Base-by-base conservation (phyloP, 2,797 vertebrate species). In the Syndactyla subalaris region DNA sequence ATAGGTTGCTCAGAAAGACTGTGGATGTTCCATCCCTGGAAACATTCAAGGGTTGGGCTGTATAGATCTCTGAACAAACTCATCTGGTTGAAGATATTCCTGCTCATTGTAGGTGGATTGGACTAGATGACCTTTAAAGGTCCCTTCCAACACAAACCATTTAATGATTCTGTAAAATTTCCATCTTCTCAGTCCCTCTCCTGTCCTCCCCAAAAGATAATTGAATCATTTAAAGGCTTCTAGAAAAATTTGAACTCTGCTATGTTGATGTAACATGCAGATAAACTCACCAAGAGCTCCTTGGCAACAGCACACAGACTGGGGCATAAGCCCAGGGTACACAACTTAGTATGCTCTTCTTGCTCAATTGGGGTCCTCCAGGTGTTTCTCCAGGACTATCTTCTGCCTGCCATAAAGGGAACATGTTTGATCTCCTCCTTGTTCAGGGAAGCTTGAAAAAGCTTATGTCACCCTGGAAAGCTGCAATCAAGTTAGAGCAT, bases 161-260 rank as follows among this genome's bases (percentile, higher is more conserved):
- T 41, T 27, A 11, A 39, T 32, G 5, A 9, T 32, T 38, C 74
- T 21, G 29, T 32, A 7, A 36, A 52, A 45, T 30, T 59, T 32
- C 36, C 1, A 5, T 26, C 12, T 55, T 43, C 23, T 55, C 0
- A 0, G 1, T 45, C 18, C 38, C 10, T 72, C 14, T 14, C 0
- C 10, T 38, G 48, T 63, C 38, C 13, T 86, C 15, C 17, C 7
- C 15, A 49, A 46, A 79, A 20, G 23, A 48, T 14, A 48, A 65
- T 0, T 32, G 7, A 48, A 34, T 51, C 0, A 0, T 46, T 85
- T 51, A 38, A 78, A 74, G 19, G 6, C 38, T 62, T 74, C 27
- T 66, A 43, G 41, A 74, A 61, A 82, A 51, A 18, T 21, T 2
- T 76, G 20, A 66, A 12, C 13, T 85, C 38, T 66, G 5, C 8